Conservation (phyloP, 2,113 vertebrate genomes). For the Pterophyllum scalare region DNA sequence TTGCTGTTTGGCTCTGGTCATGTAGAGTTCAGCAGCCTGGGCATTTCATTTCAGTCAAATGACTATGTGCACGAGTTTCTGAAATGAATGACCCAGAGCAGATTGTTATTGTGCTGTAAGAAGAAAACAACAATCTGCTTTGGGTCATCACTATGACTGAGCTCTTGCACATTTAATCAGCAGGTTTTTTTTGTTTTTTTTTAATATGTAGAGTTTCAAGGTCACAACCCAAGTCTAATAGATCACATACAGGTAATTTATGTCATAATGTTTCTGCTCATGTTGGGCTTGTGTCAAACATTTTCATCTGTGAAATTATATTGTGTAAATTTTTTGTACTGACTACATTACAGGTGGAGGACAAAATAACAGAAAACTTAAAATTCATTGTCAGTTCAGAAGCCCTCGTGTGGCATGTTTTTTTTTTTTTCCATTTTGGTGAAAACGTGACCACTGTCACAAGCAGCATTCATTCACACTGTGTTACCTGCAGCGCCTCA, state of each 20-base stretch:
- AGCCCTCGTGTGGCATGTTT: neutral
- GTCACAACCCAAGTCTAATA: conserved; percentile 9
- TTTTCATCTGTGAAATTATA: neutral
- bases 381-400: neutral
- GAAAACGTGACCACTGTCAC: neutral
- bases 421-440: neutral
- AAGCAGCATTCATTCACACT: neutral
- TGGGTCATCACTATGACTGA: neutral
- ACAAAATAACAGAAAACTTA: conserved; percentile 12
- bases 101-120: neutral
- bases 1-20: neutral
- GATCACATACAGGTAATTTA: neutral
- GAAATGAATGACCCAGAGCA: neutral
- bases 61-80: neutral
- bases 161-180: neutral
- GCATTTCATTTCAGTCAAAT: neutral
- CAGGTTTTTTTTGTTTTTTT: neutral
- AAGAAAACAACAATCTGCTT: neutral
- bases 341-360: neutral
- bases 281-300: neutral
- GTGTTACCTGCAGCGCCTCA: neutral
- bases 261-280: neutral
- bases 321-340: neutral
- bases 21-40: neutral
- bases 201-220: neutral